Percentiles rank a stretch among this genome's conserved stretches.
These are phyloP conservation scores for Romanogobio albipinnatus DNA, from an alignment of 2,113 vertebrate species.

Conservation along the genomic window DNA sequence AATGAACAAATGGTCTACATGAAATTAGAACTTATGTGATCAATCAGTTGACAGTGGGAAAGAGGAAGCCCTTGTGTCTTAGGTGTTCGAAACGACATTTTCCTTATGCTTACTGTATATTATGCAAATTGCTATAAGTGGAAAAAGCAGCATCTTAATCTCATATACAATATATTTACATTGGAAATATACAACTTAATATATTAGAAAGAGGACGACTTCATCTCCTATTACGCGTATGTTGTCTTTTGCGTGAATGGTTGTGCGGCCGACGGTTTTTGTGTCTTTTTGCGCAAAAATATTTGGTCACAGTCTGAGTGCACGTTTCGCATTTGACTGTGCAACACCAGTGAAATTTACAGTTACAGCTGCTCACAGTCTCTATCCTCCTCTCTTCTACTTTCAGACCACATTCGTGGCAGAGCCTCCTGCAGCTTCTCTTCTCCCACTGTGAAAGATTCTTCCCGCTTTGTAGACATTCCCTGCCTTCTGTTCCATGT, in stretches of 20 bases:
- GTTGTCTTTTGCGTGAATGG: conserved; percentile 68
- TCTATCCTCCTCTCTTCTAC: conserved; percentile 83
- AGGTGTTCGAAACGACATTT: background rate
- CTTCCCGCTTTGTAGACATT: conserved; percentile 84
- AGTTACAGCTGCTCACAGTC: conserved; percentile 89
- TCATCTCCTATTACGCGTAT: conserved; percentile 54
- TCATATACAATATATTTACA: conserved; percentile 44
- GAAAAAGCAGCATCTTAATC: background rate
- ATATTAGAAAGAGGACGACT: background rate
- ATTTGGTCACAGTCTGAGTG: conserved; percentile 82
- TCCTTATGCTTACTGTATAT: too few relatives aligned
- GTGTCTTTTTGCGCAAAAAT: conserved; percentile 80
- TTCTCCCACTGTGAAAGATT: conserved; percentile 81
- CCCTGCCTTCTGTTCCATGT: conserved; percentile 89
- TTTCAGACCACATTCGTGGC: conserved; percentile 86
- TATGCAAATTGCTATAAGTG: background rate
- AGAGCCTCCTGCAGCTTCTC: conserved; percentile 86
- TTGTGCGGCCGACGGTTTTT: conserved; percentile 61
- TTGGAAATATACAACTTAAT: conserved; percentile 37
- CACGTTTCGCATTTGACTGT: conserved; percentile 91
- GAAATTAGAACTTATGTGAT: conserved; percentile 3
- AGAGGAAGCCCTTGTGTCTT: background rate
- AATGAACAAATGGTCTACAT: conserved; percentile 37
- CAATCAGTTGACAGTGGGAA: conserved; percentile 7
- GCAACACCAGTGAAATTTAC: conserved; percentile 98